Evolutionary conservation across 2,797 vertebrate genomes (phyloP).

Genomic region (Gastrophryne carolinensis): DNA sequence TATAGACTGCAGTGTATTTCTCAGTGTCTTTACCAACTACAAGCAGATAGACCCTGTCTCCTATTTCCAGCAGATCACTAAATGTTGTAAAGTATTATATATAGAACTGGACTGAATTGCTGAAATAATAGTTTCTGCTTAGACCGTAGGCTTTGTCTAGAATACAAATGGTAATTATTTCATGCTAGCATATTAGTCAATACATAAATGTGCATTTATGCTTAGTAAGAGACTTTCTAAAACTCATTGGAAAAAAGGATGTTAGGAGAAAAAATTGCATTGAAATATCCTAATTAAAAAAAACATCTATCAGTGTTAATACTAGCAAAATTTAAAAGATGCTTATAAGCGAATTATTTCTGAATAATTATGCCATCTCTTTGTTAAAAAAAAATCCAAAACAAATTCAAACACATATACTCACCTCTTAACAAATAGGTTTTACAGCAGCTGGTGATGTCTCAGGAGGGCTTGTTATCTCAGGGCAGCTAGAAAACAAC

Average conservation of each 20-base stretch:
- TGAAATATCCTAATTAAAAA: conserved; percentile 32
- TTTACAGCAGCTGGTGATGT: too few relatives aligned
- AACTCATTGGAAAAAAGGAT: neutral
- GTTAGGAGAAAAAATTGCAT: conserved; percentile 6
- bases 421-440: too few relatives aligned
- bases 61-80: too few relatives aligned
- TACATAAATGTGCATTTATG: neutral
- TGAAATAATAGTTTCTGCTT: too few relatives aligned
- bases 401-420: too few relatives aligned
- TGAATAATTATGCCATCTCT: conserved; percentile 5
- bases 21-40: too few relatives aligned
- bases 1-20: too few relatives aligned
- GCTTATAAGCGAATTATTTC: conserved; percentile 11
- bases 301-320: conserved; percentile 27
- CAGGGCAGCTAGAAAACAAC: too few relatives aligned
- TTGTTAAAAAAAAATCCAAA: neutral
- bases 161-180: neutral
- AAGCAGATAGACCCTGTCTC: too few relatives aligned
- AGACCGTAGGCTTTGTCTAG: neutral
- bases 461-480: too few relatives aligned
- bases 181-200: neutral
- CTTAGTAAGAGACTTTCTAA: conserved; percentile 7
- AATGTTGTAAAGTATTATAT: too few relatives aligned
- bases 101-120: too few relatives aligned
- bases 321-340: conserved; percentile 5